Evolutionary conservation across 1,140 invertebrate genomes (phyloP).

Genomic region (Drosophila obscura): DNA sequence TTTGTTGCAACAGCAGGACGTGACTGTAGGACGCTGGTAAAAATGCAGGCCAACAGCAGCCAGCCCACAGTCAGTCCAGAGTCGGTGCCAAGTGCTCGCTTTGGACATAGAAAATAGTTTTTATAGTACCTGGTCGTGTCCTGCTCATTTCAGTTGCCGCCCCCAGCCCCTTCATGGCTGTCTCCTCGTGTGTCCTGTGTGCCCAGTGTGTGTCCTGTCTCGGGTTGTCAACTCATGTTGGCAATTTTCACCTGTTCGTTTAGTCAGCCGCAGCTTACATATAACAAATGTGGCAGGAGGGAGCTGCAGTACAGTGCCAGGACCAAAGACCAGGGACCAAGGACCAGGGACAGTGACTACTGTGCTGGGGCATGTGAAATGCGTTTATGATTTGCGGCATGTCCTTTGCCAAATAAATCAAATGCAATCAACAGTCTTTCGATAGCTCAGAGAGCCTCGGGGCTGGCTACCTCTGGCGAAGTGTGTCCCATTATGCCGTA

Average conservation of each 20-base stretch:
- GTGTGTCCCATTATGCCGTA: constrained; percentile 50
- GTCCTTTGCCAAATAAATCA: constrained; percentile 76
- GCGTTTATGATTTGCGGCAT: constrained; percentile 79
- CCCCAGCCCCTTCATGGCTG: no score
- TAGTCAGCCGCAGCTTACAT: constrained; percentile 67
- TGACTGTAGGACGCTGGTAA: constrained; percentile 56
- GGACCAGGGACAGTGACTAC: no score
- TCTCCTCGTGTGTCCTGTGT: neutral
- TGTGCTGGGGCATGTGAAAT: constrained; percentile 45
- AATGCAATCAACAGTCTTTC: constrained; percentile 68
- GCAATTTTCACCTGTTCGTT: constrained; percentile 75
- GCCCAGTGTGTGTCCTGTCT: constrained; percentile 6
- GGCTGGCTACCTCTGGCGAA: no score
- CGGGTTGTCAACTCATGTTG: constrained; percentile 78
- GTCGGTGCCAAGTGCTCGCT: constrained; percentile 35
- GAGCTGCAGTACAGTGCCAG: neutral
- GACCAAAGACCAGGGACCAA: neutral
- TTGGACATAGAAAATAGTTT: constrained; percentile 77
- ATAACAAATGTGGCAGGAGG: constrained; percentile 62
- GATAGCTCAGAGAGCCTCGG: constrained; percentile 17
- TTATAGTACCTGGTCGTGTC: constrained; percentile 46
- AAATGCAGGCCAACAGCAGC: constrained; percentile 36
- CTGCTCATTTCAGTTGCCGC: constrained; percentile 64
- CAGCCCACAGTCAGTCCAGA: constrained; percentile 3
- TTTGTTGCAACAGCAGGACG: constrained; percentile 45